phyloP scores from a whole-genome alignment of 2,113 vertebrate genomes.

The Falco punctatus region DNA sequence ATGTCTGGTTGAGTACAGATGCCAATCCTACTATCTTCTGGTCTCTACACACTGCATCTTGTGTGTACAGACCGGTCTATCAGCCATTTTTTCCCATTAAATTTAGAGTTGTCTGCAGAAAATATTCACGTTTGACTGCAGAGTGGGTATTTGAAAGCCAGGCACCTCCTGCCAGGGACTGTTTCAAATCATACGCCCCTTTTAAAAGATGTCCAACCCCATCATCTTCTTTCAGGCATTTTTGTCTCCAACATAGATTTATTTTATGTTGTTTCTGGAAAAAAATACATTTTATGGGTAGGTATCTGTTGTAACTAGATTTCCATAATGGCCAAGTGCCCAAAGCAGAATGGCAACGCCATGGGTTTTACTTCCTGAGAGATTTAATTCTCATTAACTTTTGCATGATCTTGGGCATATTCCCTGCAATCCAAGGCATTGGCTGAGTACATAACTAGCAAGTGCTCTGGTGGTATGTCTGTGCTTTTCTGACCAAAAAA shows the following conservation, averaged over 20 bases:
- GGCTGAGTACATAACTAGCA: not conserved
- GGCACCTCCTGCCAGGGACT: not conserved
- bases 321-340: not conserved
- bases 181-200: not conserved
- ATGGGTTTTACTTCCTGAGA: not conserved
- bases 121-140: fast-evolving
- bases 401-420: not conserved
- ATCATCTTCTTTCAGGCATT: not conserved
- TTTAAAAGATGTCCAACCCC: not conserved
- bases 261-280: not conserved
- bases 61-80: not conserved
- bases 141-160: not conserved
- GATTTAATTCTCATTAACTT: not conserved
- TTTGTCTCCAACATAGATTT: not conserved
- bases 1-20: not conserved
- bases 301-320: not conserved
- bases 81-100: not conserved
- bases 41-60: not conserved
- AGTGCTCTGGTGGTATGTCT: not conserved
- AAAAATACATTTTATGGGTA: not conserved
- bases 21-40: not conserved
- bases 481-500: not conserved
- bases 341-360: not conserved
- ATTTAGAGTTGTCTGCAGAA: not conserved
- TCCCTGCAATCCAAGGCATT: not conserved